phyloP scores from a whole-genome alignment of 2,888 invertebrate genomes.

The Conchocele bisecta region DNA sequence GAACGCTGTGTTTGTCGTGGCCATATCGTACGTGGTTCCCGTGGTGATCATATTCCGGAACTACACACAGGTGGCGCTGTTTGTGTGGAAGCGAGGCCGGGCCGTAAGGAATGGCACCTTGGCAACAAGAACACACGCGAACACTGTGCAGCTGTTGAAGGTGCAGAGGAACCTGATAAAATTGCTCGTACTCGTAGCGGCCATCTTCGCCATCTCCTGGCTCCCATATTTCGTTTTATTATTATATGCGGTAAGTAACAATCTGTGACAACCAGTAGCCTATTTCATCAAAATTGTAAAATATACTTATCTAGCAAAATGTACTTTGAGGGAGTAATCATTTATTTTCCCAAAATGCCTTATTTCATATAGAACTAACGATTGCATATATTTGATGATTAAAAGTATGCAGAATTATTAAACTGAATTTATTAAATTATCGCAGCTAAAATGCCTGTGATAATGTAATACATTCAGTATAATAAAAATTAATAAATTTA shows the following conservation, averaged over 20 bases:
- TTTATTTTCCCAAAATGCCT: too few relatives aligned
- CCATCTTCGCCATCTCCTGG: constrained; percentile 69
- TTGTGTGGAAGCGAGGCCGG: constrained; percentile 31
- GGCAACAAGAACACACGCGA: neutral
- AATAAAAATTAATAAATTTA: too few relatives aligned
- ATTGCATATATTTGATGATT: too few relatives aligned
- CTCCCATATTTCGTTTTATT: constrained; percentile 67
- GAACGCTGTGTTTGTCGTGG: constrained; percentile 59
- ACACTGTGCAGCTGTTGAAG: constrained; percentile 34
- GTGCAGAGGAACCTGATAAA: constrained; percentile 63
- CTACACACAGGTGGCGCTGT: constrained; percentile 38
- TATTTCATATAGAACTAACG: too few relatives aligned
- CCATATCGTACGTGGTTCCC: constrained; percentile 63
- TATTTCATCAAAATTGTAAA: too few relatives aligned
- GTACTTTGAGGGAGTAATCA: too few relatives aligned
- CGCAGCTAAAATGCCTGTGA: too few relatives aligned
- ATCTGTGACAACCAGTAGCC: too few relatives aligned
- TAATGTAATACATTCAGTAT: too few relatives aligned
- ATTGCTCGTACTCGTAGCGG: constrained; percentile 64
- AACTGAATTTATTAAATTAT: too few relatives aligned
- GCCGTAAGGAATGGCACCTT: constrained; percentile 6
- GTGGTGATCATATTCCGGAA: constrained; percentile 48
- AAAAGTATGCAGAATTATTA: too few relatives aligned
- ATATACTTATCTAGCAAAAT: too few relatives aligned
- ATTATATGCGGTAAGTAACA: constrained; percentile 66